These are phyloP conservation scores for Lates calcarifer DNA, from an alignment of 2,113 vertebrate species.

Conservation along the genomic window DNA sequence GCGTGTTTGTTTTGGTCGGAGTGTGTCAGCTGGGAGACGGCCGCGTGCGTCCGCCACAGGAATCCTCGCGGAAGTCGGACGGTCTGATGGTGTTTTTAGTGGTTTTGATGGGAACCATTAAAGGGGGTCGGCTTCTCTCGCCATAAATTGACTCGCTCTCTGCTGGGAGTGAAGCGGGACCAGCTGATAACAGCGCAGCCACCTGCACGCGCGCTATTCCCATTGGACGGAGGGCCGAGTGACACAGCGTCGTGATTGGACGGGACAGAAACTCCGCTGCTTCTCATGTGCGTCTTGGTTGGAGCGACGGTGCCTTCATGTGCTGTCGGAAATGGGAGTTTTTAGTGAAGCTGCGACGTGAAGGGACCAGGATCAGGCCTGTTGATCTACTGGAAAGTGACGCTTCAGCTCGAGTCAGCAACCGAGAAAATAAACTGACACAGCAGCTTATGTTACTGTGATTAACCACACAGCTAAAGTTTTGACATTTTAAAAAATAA, in stretches of 20 bases:
- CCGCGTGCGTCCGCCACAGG: conserved; percentile 53
- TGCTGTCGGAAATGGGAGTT: conserved; percentile 49
- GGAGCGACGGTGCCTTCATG: conserved; percentile 57
- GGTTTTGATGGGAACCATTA: conserved; percentile 76
- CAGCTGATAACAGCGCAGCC: conserved; percentile 92
- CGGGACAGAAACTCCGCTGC: conserved; percentile 66
- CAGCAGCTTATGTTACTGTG: background rate
- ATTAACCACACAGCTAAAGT: background rate
- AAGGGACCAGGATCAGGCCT: too few species aligned
- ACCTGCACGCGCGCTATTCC: conserved; percentile 85
- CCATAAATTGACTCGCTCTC: conserved; percentile 80
- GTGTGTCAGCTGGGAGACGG: conserved; percentile 57
- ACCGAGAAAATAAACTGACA: background rate
- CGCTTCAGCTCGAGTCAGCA: background rate
- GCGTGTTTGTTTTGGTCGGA: conserved; percentile 35
- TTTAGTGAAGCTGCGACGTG: background rate
- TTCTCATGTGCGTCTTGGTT: conserved; percentile 77
- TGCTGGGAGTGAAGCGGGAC: conserved; percentile 74
- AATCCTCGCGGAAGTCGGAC: conserved; percentile 64
- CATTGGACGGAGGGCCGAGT: conserved; percentile 86
- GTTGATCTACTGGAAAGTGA: background rate
- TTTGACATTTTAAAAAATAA: background rate
- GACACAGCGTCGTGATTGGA: conserved; percentile 85
- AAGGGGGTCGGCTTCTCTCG: conserved; percentile 63
- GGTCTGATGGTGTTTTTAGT: conserved; percentile 61